Percentiles rank a stretch among this genome's conserved stretches.
Evolutionary conservation across 2,113 vertebrate species (phyloP).

Genomic region (Scolopax mira): DNA sequence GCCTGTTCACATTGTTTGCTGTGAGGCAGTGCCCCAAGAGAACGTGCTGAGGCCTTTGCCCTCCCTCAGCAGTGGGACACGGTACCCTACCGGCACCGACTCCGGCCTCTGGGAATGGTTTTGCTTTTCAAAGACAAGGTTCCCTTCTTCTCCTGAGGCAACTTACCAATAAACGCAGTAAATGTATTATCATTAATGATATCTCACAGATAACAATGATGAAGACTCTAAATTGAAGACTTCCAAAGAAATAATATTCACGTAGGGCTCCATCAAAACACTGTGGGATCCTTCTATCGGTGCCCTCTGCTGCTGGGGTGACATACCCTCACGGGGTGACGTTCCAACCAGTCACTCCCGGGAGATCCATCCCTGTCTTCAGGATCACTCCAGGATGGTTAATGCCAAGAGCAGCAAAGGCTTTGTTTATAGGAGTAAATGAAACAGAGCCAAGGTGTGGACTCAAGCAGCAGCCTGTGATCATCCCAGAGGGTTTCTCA

Average conservation of each 20-base stretch:
- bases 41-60: fast-evolving
- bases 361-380: neutral
- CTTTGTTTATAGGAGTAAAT: constrained; percentile 11
- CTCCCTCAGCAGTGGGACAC: fast-evolving
- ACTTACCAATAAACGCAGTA: neutral
- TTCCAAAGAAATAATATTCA: neutral
- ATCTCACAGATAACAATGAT: neutral
- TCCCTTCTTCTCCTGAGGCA: neutral
- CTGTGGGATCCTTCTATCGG: fast-evolving
- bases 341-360: neutral
- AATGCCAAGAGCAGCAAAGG: neutral
- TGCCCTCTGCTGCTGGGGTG: neutral
- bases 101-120: neutral
- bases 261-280: neutral
- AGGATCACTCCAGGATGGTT: neutral
- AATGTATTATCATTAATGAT: neutral
- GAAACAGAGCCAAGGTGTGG: constrained; percentile 29
- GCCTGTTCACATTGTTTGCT: neutral
- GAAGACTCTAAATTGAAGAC: neutral
- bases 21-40: neutral
- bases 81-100: neutral
- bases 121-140: neutral
- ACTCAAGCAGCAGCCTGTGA: neutral
- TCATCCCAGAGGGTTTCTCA: constrained; percentile 19
- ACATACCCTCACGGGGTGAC: neutral